These are phyloP conservation scores for Chrysolophus pictus DNA, from an alignment of 2,797 vertebrate genomes.

Conservation along the genomic window DNA sequence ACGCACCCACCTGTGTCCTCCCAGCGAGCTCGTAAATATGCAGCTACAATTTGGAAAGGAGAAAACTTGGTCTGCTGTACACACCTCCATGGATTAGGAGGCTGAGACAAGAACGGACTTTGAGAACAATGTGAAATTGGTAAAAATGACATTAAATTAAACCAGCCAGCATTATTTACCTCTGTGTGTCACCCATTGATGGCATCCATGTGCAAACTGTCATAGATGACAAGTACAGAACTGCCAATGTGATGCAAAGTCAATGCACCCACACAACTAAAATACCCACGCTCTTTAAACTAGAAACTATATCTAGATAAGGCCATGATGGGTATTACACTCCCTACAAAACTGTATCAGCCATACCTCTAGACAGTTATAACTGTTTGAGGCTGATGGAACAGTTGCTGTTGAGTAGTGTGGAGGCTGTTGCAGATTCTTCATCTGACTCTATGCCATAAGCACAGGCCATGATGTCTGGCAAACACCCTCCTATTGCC, in stretches of 20 bases:
- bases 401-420: not conserved
- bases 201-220: rapidly evolving
- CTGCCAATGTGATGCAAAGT: not conserved
- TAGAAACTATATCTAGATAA: not conserved
- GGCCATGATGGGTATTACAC: not conserved
- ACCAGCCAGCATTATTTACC: not conserved
- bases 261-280: not conserved
- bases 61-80: not conserved
- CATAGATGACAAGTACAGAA: not conserved
- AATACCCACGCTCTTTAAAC: not conserved
- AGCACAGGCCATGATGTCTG: not conserved
- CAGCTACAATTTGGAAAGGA: not conserved
- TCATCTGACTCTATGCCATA: not conserved
- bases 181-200: not conserved
- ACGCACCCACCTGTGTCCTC: not conserved
- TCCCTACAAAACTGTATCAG: not conserved
- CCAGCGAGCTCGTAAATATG: not conserved
- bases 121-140: not conserved
- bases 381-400: not conserved
- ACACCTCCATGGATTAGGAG: not conserved
- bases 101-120: not conserved
- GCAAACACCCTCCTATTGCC: not conserved
- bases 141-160: not conserved
- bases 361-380: not conserved
- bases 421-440: not conserved